Conservation (phyloP, 2,888 invertebrate species). For the Thumatha senex region DNA sequence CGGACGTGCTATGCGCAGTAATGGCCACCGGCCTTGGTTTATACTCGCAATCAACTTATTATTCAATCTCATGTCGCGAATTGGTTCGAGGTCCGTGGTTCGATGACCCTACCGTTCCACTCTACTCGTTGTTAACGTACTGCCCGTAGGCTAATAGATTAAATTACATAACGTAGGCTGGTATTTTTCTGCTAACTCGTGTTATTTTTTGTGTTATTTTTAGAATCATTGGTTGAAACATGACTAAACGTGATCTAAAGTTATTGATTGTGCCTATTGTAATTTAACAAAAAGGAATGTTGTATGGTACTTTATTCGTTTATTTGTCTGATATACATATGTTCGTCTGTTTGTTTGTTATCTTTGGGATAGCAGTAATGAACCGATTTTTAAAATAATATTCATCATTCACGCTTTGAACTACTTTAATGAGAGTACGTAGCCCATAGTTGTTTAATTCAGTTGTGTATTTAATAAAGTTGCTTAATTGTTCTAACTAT, state of each 20-base stretch:
- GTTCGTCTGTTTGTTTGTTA: no score
- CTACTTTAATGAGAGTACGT: background rate
- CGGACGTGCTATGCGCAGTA: constrained; percentile 62
- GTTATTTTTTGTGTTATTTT: constrained; percentile 11
- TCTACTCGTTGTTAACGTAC: constrained; percentile 53
- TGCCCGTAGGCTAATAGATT: constrained; percentile 42
- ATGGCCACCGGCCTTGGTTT: constrained; percentile 77
- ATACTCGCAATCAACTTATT: constrained; percentile 80
- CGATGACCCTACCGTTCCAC: constrained; percentile 68
- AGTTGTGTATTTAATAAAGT: background rate
- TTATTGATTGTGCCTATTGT: background rate
- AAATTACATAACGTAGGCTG: constrained; percentile 36
- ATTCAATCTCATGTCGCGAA: constrained; percentile 83
- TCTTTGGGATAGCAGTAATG: no score
- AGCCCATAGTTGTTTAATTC: background rate
- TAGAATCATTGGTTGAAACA: background rate
- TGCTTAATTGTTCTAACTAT: no score
- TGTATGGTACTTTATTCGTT: background rate
- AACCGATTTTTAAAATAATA: no score
- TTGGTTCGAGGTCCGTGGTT: constrained; percentile 79
- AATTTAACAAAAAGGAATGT: background rate
- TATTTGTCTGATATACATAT: no score
- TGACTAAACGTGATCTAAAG: background rate
- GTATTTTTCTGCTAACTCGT: constrained; percentile 22
- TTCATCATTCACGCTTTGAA: no score